Evolutionary conservation across 2,888 invertebrate genomes (phyloP).

Genomic region (Stegana nigrithorax): DNA sequence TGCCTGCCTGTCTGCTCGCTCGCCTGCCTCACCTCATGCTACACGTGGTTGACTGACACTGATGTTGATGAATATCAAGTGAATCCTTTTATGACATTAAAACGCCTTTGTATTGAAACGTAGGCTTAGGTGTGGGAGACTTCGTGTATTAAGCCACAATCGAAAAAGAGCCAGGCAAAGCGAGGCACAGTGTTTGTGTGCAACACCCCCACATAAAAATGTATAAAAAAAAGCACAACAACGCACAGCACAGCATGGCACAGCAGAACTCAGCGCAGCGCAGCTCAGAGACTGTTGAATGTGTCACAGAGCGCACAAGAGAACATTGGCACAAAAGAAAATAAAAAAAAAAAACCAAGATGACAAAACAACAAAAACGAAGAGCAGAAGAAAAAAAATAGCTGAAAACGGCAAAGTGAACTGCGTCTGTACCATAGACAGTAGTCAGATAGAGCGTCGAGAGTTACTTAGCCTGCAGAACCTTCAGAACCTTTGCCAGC

Average conservation of each 20-base stretch:
- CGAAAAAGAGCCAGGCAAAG: neutral
- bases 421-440: too few relatives aligned
- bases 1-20: slow-evolving; percentile 15
- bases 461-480: slow-evolving; percentile 1
- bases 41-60: slow-evolving; percentile 64
- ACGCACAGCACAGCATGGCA: neutral
- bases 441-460: neutral
- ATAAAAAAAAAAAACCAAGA: neutral
- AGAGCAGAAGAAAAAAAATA: slow-evolving; percentile 1
- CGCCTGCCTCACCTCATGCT: slow-evolving; percentile 20
- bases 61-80: slow-evolving; percentile 69
- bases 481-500: neutral
- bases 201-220: slow-evolving; percentile 8
- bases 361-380: too few relatives aligned
- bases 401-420: too few relatives aligned
- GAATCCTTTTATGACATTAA: slow-evolving; percentile 67
- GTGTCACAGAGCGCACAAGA: neutral
- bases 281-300: neutral
- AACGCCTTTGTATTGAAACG: slow-evolving; percentile 19
- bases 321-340: neutral
- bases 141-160: neutral
- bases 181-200: neutral
- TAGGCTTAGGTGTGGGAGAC: slow-evolving; percentile 7
- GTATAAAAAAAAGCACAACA: neutral
- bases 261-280: slow-evolving; percentile 11